Base-by-base conservation (phyloP, 2,888 invertebrate genomes). In the Caprella mutica region DNA sequence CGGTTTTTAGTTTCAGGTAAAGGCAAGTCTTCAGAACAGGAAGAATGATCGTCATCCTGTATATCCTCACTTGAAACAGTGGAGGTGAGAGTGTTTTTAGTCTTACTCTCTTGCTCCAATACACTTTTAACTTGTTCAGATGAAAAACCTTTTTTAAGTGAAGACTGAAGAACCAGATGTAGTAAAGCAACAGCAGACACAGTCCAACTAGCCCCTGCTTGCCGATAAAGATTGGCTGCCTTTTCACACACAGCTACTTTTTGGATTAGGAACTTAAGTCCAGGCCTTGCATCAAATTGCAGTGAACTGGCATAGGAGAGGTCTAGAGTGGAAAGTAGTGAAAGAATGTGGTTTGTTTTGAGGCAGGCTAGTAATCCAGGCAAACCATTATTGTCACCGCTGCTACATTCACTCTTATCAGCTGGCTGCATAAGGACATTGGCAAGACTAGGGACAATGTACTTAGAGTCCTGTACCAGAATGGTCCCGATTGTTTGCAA, bases 201-300 rank as follows among this genome's bases (percentile, higher is more conserved):
- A 39, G 91, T 84, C 84, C 91, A 90, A 1, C 91, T 86, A 0
- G 90, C 88, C 30, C 90, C 89, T 9, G 91, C 88, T 74, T 92
- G 92, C 60, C 86, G 86, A 71, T 90, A 91, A n/a, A 91, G 76
- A 73, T 90, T 91, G 1, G 91, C 89, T 4, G 89, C 87, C 67
- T 85, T 81, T 59, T 85, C 85, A 65, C 89, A 78, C 69, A 85
- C 86, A 0, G 86, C 87, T 0, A 91, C 90, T 76, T 93, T 93
- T 73, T 94, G 93, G 63, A 92, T 82, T 3, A 94, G 79, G 72
- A 94, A 93, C 72, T 94, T 94, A 21, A 94, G 76, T 0, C 93
- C 93, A 0, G 93, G 93, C 30, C 93, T 79, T 8, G 82, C 79
- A 72, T 94, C 93, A 71, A 94, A 93, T 69, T 87, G 86, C 71